phyloP scores from a whole-genome alignment of 2,888 invertebrate species.

The Notodonta ziczac region DNA sequence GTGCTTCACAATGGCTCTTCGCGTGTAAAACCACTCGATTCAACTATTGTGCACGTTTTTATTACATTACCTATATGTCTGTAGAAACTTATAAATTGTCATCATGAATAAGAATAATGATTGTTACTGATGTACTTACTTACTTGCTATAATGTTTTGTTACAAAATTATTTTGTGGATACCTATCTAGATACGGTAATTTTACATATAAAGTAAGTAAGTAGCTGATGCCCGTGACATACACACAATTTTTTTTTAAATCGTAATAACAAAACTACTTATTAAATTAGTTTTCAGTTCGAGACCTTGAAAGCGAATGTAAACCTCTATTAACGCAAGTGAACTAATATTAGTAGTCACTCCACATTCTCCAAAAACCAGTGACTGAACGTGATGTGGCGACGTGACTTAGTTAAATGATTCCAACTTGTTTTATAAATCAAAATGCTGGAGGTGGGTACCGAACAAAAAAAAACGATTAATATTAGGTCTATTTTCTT shows the following conservation, averaged over 20 bases:
- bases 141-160: no score
- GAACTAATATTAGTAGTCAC: constrained; percentile 16
- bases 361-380: constrained; percentile 18
- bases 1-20: constrained; percentile 39
- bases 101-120: no score
- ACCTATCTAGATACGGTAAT: no score
- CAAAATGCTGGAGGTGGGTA: neutral
- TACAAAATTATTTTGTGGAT: no score
- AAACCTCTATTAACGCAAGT: constrained; percentile 22
- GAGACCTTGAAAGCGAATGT: neutral
- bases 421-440: constrained; percentile 18
- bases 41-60: constrained; percentile 11
- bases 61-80: no score
- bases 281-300: neutral
- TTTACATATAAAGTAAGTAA: no score
- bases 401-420: constrained; percentile 25
- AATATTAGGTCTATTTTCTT: neutral
- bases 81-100: no score
- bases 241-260: no score
- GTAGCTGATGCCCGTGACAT: no score
- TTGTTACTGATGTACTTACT: no score
- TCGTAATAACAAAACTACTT: no score
- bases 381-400: constrained; percentile 19
- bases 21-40: constrained; percentile 39
- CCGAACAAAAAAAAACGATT: neutral